Base-by-base conservation (phyloP, 2,888 invertebrate genomes). In the Hydraecia micacea region DNA sequence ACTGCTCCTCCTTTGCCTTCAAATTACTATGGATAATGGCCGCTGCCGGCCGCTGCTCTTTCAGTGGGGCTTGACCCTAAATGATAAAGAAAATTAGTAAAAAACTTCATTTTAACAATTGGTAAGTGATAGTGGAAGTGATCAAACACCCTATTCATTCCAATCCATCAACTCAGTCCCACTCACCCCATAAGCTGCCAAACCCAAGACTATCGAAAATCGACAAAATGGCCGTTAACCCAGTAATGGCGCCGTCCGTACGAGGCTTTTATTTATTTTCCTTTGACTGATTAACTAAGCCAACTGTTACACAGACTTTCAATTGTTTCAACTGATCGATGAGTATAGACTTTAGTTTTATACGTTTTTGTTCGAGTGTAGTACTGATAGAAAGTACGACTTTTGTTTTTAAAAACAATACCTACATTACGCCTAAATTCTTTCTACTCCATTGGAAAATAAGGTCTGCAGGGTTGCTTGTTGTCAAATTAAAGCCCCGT, bases 151-250 rank as follows among this genome's bases (percentile, higher is more conserved):
- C 46, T 46, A 81, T 68, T 68, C 80, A 28, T 73, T 63, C 28
- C 68, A 77, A 83, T 83, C 73, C 60, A 62, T 78, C 68, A 73
- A 69, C 79, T 32, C 28, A 67, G 39, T 67, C 70, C 55, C 65
- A 62, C 62, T 82, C 67, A 82, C 83, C 83, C 63, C 32, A 70
- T 71, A 73, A 75, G 75, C 78, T 73, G 78, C 68, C 83, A 70
- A 73, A 80, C 78, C 79, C 82, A 89, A 90, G 87, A 55, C 67
- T 83, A 83, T 62, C 21, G 84, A 85, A 87, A 79, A 89, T 89
- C 89, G 89, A 88, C 91, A 92, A 95, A 94, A 93, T 94, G 92
- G 90, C 93, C 86, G 93, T 94, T 94, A 94, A 91, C 92, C 93
- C 93, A 91, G 94, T 93, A 93, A 93, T 89, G 87, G 89, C 81